Percentiles rank a stretch among this genome's conserved stretches.
These are phyloP conservation scores for Eublepharis macularius DNA, from an alignment of 2,113 vertebrate genomes.

Conservation along the genomic window DNA sequence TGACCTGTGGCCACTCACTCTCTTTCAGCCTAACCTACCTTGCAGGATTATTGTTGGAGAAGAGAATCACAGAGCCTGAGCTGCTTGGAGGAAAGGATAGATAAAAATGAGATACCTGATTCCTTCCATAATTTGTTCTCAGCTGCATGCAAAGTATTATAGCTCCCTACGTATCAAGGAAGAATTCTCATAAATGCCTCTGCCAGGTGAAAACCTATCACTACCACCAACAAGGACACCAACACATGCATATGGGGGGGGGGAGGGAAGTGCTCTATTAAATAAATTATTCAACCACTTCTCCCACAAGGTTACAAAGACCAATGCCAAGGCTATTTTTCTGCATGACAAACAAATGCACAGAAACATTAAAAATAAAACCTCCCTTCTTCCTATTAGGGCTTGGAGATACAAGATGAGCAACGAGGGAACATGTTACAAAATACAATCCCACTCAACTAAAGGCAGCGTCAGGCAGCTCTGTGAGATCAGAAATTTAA, in stretches of 20 bases:
- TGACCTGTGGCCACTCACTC: no score
- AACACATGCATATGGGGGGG: neutral
- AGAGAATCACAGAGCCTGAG: no score
- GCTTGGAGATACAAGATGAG: neutral
- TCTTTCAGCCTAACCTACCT: no score
- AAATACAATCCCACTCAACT: neutral
- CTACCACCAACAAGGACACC: neutral
- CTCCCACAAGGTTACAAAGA: neutral
- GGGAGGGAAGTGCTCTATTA: no score
- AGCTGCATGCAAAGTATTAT: neutral
- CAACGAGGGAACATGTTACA: neutral
- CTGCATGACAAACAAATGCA: neutral
- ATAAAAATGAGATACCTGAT: no score
- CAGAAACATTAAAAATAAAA: neutral
- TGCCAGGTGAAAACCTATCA: neutral
- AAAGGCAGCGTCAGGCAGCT: neutral
- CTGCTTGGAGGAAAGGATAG: no score
- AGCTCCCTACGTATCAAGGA: neutral
- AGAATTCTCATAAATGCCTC: neutral
- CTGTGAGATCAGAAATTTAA: neutral
- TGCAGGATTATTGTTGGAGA: no score
- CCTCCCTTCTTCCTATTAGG: neutral
- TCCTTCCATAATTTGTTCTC: neutral
- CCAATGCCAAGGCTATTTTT: neutral
- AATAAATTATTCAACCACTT: no score